These are phyloP conservation scores for Anser cygnoides DNA, from an alignment of 2,113 vertebrate genomes.

Conservation along the genomic window DNA sequence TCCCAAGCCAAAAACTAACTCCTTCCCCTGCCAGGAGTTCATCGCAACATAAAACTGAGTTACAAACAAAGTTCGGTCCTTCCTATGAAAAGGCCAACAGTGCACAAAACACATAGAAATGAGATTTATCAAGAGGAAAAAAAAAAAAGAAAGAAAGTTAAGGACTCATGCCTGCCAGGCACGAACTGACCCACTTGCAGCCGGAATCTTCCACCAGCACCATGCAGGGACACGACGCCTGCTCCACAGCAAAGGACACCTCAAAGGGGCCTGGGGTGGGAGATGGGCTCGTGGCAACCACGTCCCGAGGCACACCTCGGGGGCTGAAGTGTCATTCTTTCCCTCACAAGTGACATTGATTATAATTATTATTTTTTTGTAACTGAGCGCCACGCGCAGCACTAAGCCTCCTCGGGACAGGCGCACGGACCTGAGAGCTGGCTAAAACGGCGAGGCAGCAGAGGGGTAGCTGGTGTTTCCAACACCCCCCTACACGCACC, in stretches of 20 bases:
- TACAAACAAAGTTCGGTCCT: fast-evolving
- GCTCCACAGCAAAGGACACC: neutral
- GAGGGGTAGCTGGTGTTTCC: neutral
- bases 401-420: neutral
- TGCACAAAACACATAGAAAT: neutral
- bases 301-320: no score
- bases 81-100: fast-evolving
- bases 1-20: neutral
- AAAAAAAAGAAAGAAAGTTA: no score
- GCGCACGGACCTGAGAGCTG: fast-evolving
- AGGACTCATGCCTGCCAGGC: neutral
- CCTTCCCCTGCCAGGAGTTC: no score
- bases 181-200: neutral
- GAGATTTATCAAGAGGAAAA: neutral
- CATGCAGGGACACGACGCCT: neutral
- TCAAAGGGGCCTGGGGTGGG: neutral
- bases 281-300: no score
- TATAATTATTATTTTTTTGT: no score
- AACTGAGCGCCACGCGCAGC: neutral
- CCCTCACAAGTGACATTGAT: neutral
- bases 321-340: neutral
- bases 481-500: neutral
- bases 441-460: no score
- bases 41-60: neutral
- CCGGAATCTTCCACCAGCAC: neutral